Evolutionary conservation across 1,140 invertebrate genomes (phyloP), one percentile per base, ranked within the genome.

Genomic region (Gryon sp.): DNA sequence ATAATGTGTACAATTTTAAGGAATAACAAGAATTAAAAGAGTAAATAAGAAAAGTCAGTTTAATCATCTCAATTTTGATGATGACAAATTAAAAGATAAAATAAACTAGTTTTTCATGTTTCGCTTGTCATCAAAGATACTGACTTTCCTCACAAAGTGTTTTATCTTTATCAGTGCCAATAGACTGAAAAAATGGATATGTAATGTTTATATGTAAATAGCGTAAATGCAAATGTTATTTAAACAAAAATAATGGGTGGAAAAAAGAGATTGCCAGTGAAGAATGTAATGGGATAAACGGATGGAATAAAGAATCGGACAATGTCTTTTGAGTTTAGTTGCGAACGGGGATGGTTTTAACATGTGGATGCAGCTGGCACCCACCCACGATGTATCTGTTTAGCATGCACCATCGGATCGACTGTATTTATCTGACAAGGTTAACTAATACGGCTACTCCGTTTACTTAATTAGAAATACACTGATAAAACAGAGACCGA

Each of bases 401-500:
- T 86, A 87, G 82, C 84, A 87, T 87, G 82, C 83, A 81, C 77
- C 75, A 59, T 53, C 76, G 80, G 80, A 79, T 72, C 76, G 68
- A 80, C 79, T 82, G 82, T 78, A 82, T 74, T 79, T 82, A 85
- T 86, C 84, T 81, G 85, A 87, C 85, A 84, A 83, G 82, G 83
- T 86, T 87, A 84, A 86, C 84, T 85, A 86, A 87, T 86, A 84
- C 85, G 80, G 78, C 74, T 82, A 76, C 80, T 76, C 62, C 79
- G 76, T 72, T 80, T 74, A 68, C 78, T 83, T 80, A 84, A 86
- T 87, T 84, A 85, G 79, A 83, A 85, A 79, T 82, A 80, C 80
- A 8, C 43, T 55, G 48, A 73, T 78, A 78, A 69, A 69, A 73
- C 62, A 73, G 68, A 72, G 28, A 32, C 20, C 26, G 32, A 62